Conservation (phyloP, 2,888 invertebrate genomes). For the Cephonodes hylas region DNA sequence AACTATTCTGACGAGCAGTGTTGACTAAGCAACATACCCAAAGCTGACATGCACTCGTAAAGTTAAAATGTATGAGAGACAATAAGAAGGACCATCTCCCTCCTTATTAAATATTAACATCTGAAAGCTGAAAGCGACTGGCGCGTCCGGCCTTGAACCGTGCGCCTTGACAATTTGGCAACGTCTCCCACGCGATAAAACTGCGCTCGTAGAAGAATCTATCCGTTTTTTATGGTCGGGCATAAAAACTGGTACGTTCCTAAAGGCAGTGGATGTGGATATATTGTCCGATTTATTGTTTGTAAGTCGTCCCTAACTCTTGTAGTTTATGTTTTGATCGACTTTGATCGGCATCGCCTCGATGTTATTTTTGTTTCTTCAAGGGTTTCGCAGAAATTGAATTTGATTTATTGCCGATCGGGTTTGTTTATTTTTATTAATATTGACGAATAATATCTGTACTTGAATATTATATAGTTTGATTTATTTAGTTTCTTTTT, state of each 20-base stretch:
- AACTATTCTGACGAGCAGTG: too few relatives aligned
- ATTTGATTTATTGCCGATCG: not conserved
- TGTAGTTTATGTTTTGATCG: constrained; percentile 15
- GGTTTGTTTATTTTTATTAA: constrained; percentile 1
- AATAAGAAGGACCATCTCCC: not conserved
- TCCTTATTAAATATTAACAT: constrained; percentile 16
- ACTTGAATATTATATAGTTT: not conserved
- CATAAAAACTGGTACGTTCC: constrained; percentile 29
- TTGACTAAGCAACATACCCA: not conserved
- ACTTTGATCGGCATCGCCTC: not conserved
- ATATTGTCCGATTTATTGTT: constrained; percentile 11
- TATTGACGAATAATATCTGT: not conserved
- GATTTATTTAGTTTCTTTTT: not conserved
- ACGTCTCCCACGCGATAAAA: constrained; percentile 34
- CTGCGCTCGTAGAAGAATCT: constrained; percentile 33
- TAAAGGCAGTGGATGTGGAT: constrained; percentile 13
- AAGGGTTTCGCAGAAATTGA: not conserved
- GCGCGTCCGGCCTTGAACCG: constrained; percentile 54
- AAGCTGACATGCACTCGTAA: not conserved
- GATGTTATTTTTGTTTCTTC: constrained; percentile 1
- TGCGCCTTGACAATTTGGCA: constrained; percentile 42
- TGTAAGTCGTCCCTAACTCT: constrained; percentile 13
- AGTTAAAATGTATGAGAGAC: not conserved
- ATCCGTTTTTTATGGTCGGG: constrained; percentile 30
- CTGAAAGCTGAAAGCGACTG: constrained; percentile 31